phyloP scores from a whole-genome alignment of 1,140 invertebrate genomes.

The Matsumurasca onukii region DNA sequence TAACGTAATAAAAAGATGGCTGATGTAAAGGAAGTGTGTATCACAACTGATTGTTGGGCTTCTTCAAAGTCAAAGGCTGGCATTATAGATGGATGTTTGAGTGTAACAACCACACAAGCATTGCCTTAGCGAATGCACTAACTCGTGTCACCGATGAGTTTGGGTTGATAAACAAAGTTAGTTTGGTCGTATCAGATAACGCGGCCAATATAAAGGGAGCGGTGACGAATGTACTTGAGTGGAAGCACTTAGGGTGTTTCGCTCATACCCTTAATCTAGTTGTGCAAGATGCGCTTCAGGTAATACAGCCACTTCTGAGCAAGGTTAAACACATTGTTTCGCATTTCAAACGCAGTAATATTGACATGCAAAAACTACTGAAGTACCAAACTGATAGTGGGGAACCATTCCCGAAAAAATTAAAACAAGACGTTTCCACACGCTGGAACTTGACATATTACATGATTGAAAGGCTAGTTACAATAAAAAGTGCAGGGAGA shows the following conservation, averaged over 20 bases:
- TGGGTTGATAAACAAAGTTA: conserved; percentile 32
- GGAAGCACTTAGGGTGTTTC: conserved; percentile 41
- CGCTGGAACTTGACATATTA: conserved; percentile 18
- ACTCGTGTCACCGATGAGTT: neutral
- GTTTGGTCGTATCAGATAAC: conserved; percentile 39
- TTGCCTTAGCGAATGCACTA: neutral
- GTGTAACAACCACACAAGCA: neutral
- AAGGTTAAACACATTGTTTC: neutral
- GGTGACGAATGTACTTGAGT: conserved; percentile 33
- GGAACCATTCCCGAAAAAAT: conserved; percentile 22
- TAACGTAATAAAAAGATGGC: neutral
- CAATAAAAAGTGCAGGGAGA: neutral
- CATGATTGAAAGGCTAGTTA: conserved; percentile 4
- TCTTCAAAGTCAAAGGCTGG: neutral
- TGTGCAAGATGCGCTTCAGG: conserved; percentile 35
- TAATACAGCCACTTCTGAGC: neutral
- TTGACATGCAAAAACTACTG: too few relatives aligned
- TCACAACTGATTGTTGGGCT: neutral
- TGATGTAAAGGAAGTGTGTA: conserved; percentile 5
- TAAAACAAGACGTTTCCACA: conserved; percentile 1
- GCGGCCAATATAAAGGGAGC: conserved; percentile 40
- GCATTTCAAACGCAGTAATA: neutral
- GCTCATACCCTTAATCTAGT: conserved; percentile 41
- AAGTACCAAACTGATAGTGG: too few relatives aligned
- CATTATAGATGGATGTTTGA: neutral